A percentile compares a stretch with the other conserved stretches of the same genome.
Evolutionary conservation across 1,140 invertebrate species (phyloP).

Genomic region (Thalassaphorura encarpata): DNA sequence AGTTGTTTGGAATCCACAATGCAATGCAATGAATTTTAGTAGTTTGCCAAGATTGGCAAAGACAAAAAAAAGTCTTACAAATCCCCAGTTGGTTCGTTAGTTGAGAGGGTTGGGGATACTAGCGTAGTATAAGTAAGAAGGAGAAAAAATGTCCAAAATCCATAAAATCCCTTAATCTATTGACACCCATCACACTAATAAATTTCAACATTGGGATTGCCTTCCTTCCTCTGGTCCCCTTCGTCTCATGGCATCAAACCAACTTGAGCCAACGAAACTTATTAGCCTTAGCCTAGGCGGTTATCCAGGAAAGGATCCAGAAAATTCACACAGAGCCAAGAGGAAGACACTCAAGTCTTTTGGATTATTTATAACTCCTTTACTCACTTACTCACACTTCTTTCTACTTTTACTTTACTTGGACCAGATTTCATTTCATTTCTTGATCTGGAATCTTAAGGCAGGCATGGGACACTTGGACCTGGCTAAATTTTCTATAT

Average conservation of each 20-base stretch:
- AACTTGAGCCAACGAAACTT: background rate
- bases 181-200: slow-evolving; percentile 26
- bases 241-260: background rate
- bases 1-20: no score
- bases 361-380: background rate
- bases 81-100: background rate
- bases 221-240: background rate
- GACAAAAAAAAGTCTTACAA: background rate
- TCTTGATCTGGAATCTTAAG: background rate
- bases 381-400: background rate
- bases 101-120: background rate
- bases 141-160: slow-evolving; percentile 18
- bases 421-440: background rate
- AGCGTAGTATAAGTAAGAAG: background rate
- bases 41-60: background rate
- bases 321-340: no score
- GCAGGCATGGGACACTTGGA: background rate
- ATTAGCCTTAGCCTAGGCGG: background rate
- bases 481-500: background rate
- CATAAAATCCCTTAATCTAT: slow-evolving; percentile 28
- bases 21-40: background rate
- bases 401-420: background rate
- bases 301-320: background rate
- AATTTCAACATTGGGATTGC: slow-evolving; percentile 16
- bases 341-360: no score